A percentile compares a stretch with the other conserved stretches of the same genome.
Conservation (phyloP, 2,888 invertebrate species). For the Pogonocherus hispidulus region DNA sequence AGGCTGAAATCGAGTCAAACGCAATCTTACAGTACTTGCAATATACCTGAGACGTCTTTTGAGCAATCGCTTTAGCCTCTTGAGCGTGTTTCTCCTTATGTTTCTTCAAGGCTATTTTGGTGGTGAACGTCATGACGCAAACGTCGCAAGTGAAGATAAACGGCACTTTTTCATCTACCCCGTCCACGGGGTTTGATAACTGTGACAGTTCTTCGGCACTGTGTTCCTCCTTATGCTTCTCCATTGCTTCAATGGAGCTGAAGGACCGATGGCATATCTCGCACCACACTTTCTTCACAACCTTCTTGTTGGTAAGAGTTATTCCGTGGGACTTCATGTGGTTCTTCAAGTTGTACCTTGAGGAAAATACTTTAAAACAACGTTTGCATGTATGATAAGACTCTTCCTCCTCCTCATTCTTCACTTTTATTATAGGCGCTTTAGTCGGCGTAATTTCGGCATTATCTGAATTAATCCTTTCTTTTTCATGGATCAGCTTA, state of each 20-base stretch:
- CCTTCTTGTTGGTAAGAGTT: conserved; percentile 58
- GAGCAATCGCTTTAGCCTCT: conserved; percentile 36
- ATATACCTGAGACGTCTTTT: conserved; percentile 45
- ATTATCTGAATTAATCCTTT: conserved; percentile 24
- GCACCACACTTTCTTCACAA: conserved; percentile 70
- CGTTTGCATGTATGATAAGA: conserved; percentile 68
- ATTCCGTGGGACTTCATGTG: conserved; percentile 70
- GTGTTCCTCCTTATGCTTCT: conserved; percentile 72
- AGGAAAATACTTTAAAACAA: conserved; percentile 70
- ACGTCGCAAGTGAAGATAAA: conserved; percentile 65
- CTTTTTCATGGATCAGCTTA: conserved; percentile 61
- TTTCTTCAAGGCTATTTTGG: conserved; percentile 64
- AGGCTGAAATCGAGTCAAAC: conserved; percentile 53
- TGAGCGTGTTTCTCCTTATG: conserved; percentile 64
- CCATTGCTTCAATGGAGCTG: conserved; percentile 70
- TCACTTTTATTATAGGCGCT: conserved; percentile 24
- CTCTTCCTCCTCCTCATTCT: conserved; percentile 56
- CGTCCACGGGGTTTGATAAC: conserved; percentile 39
- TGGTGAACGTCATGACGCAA: conserved; percentile 67
- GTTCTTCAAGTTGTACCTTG: conserved; percentile 65
- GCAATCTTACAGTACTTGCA: conserved; percentile 64
- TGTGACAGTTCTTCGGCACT: conserved; percentile 47
- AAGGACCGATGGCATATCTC: conserved; percentile 77
- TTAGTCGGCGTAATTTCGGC: conserved; percentile 27
- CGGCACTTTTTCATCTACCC: conserved; percentile 41